A percentile compares a stretch with the other conserved stretches of the same genome.
Evolutionary conservation across 2,797 vertebrate genomes (phyloP).

Genomic region (Paedocypris micromegethes): DNA sequence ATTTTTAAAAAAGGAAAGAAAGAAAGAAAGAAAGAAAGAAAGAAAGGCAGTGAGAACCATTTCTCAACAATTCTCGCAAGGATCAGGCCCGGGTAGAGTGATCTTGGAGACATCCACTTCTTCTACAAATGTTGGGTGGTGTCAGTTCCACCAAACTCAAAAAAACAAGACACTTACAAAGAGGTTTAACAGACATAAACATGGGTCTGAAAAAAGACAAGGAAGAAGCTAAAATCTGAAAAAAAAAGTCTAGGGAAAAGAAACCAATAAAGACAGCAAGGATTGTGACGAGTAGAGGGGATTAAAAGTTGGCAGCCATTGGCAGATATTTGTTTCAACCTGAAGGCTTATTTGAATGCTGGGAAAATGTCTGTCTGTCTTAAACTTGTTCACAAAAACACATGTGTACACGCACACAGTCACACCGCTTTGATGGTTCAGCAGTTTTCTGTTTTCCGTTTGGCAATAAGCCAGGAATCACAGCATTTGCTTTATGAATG

Average conservation of each 20-base stretch:
- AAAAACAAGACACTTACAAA: conserved; percentile 19
- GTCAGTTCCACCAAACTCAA: conserved; percentile 40
- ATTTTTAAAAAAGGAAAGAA: no score
- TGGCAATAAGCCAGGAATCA: conserved; percentile 58
- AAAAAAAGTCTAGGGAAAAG: conserved; percentile 36
- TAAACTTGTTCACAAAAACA: conserved; percentile 8
- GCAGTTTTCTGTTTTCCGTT: conserved; percentile 60
- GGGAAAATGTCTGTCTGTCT: conserved; percentile 13
- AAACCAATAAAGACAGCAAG: conserved; percentile 48
- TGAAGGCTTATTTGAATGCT: conserved; percentile 14
- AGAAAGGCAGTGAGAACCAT: background rate
- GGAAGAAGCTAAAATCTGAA: background rate
- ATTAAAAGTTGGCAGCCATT: conserved; percentile 12
- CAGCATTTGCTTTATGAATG: conserved; percentile 40
- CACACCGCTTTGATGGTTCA: conserved; percentile 64
- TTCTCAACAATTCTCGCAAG: conserved; percentile 11
- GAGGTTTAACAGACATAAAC: background rate
- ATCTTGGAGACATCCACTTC: conserved; percentile 52
- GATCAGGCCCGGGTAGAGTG: conserved; percentile 63
- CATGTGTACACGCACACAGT: conserved; percentile 12
- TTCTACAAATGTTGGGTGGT: conserved; percentile 46
- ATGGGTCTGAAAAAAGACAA: conserved; percentile 8
- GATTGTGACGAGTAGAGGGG: background rate
- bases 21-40: no score
- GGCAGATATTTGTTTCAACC: conserved; percentile 11